These are phyloP conservation scores for Therioaphis trifolii DNA, from an alignment of 2,888 invertebrate species.

Conservation along the genomic window DNA sequence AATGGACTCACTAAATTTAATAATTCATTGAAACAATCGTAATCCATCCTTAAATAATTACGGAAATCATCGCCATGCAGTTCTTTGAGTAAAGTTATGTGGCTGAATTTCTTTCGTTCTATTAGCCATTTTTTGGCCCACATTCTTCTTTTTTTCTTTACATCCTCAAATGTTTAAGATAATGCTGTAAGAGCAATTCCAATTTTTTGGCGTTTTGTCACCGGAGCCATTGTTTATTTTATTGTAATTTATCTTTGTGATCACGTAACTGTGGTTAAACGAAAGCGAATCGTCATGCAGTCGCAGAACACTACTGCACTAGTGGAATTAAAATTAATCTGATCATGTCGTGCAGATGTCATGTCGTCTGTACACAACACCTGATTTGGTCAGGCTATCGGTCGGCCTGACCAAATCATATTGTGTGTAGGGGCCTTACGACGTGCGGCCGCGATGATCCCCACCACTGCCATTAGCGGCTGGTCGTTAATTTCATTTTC, in stretches of 20 bases:
- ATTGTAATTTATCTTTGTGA: too few species aligned
- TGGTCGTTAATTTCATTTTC: too few species aligned
- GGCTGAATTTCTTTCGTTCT: conserved; percentile 24
- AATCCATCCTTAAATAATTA: conserved; percentile 62
- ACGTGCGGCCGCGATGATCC: too few species aligned
- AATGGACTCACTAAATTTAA: conserved; percentile 55
- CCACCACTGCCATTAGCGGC: too few species aligned
- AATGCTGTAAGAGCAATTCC: conserved; percentile 28
- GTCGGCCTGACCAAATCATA: conserved; percentile 18
- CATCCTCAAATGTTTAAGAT: conserved; percentile 8
- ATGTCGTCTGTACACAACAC: conserved; percentile 22
- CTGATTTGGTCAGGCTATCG: conserved; percentile 22
- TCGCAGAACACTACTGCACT: background rate
- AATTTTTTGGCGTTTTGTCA: background rate
- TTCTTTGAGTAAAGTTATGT: conserved; percentile 42
- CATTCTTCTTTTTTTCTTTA: conserved; percentile 17
- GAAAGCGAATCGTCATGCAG: background rate
- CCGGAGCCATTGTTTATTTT: background rate
- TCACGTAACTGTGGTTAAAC: too few species aligned
- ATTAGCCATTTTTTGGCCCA: conserved; percentile 19
- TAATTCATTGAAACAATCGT: conserved; percentile 60
- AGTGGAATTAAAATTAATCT: background rate
- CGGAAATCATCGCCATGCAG: conserved; percentile 60
- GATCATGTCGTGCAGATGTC: conserved; percentile 5
- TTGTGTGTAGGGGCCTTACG: background rate